Base-by-base conservation (phyloP, 92 coral and sea anemone species). In the Paramuricea clavata region DNA sequence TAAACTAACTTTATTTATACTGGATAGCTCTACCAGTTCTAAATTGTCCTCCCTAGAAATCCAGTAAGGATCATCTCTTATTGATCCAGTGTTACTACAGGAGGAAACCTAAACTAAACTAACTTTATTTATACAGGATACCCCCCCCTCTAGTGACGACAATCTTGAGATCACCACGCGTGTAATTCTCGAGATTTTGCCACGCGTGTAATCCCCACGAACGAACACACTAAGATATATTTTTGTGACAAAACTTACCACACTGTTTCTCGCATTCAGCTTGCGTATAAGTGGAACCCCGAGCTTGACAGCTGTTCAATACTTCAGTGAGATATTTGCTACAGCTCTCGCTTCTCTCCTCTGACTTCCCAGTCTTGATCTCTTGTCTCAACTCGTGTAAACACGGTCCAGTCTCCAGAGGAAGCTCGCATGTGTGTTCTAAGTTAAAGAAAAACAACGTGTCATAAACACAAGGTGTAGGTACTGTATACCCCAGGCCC, bases 241-340 rank as follows among this genome's bases (percentile, higher is more conserved):
- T 39, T 39, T 39, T 39, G 44, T 39, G 44, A 47, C 54, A 1
- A 47, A 67, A 87, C 98, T 75, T 89, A 95, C 98, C 96, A 61
- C 98, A 95, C 81, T 92, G 94, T 73, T 94, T 90, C 79, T 93
- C 93, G 69, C 98, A 95, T 78, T 91, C 90, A 28, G 83, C 87
- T 79, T 68, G 85, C 42, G 98, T 89, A 78, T 88, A 94, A n/a
- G 97, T 81, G 3, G 83, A 87, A 1, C 93, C 86, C 78, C 83
- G 64, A 61, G 90, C 90, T 9, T 89, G 85, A 57, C 98, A 95
- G 70, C 89, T 90, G 7, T 81, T 85, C 61, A 92, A 81, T 8
- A 95, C 86, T 43, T 90, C 95, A 30, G 90, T 70, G n/a, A 95
- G 87, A 88, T 91, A 95, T 32, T 83, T 86, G 81, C 93, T 87